These are phyloP conservation scores for Catotricha subobsoleta DNA, from an alignment of 2,888 invertebrate species.

Conservation along the genomic window DNA sequence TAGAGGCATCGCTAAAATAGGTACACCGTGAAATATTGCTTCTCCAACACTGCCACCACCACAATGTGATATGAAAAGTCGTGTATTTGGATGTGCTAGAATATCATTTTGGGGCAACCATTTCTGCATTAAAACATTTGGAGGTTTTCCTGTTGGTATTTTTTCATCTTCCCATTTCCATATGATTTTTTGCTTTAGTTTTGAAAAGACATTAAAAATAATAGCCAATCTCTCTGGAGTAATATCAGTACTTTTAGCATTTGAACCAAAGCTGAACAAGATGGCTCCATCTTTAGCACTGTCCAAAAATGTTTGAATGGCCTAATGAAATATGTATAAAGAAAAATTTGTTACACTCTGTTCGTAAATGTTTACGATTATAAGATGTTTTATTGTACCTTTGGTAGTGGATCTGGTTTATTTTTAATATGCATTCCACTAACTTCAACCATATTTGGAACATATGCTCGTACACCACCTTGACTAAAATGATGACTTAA, in stretches of 20 bases:
- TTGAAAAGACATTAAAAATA: slow-evolving; percentile 19
- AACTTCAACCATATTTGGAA: slow-evolving; percentile 23
- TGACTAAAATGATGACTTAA: slow-evolving; percentile 30
- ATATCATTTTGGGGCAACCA: slow-evolving; percentile 38
- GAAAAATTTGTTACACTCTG: too few species aligned
- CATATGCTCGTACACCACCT: slow-evolving; percentile 21
- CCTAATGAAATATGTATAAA: too few species aligned
- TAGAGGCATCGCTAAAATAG: slow-evolving; percentile 13
- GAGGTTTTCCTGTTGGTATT: slow-evolving; percentile 24
- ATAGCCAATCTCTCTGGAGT: slow-evolving; percentile 24
- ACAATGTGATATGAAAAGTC: slow-evolving; percentile 31
- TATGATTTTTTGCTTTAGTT: slow-evolving; percentile 31
- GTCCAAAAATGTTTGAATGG: slow-evolving; percentile 24
- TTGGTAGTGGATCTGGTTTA: slow-evolving; percentile 20
- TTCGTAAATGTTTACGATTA: too few species aligned
- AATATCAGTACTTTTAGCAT: slow-evolving; percentile 29
- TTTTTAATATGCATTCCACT: slow-evolving; percentile 26
- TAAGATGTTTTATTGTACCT: slow-evolving; percentile 13
- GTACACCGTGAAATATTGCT: slow-evolving; percentile 18
- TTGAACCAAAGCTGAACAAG: slow-evolving; percentile 33
- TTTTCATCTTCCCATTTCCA: slow-evolving; percentile 34
- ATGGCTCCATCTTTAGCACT: slow-evolving; percentile 28
- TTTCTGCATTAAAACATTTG: slow-evolving; percentile 30
- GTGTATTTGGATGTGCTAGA: slow-evolving; percentile 28
- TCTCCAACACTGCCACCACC: too few species aligned